Evolutionary conservation across 2,888 invertebrate species (phyloP).

Genomic region (Oscheius sp.): DNA sequence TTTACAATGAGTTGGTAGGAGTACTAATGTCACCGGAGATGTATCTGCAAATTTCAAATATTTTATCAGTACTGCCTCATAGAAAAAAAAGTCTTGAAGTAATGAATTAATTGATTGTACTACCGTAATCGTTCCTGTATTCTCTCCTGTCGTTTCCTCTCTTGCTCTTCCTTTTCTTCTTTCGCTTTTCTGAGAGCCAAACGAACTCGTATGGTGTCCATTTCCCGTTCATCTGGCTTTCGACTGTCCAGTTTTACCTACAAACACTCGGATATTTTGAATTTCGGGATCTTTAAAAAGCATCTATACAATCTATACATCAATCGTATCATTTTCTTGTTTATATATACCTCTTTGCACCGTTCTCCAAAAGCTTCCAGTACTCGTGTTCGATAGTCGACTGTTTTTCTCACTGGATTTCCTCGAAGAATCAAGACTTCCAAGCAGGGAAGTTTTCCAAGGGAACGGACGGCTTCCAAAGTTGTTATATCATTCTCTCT

Average conservation of each 20-base stretch:
- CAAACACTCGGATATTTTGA: neutral
- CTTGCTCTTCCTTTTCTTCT: conserved; percentile 71
- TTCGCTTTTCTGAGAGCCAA: conserved; percentile 86
- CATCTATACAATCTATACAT: too few relatives aligned
- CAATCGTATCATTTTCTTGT: too few relatives aligned
- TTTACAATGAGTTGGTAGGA: neutral
- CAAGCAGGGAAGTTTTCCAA: conserved; percentile 83
- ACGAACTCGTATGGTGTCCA: conserved; percentile 89
- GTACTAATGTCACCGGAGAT: conserved; percentile 13
- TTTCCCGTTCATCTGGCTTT: conserved; percentile 84
- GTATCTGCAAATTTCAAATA: neutral
- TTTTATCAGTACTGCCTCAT: too few relatives aligned
- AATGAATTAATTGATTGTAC: too few relatives aligned
- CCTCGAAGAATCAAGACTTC: conserved; percentile 81
- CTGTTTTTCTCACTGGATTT: conserved; percentile 84
- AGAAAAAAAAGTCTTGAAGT: too few relatives aligned
- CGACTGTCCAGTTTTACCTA: conserved; percentile 85
- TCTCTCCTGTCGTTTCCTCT: conserved; percentile 37
- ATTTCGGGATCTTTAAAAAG: too few relatives aligned
- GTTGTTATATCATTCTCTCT: conserved; percentile 85
- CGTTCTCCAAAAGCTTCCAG: conserved; percentile 86
- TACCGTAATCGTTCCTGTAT: conserved; percentile 38
- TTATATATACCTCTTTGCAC: conserved; percentile 80
- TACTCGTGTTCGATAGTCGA: conserved; percentile 79
- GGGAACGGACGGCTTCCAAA: conserved; percentile 74